These are phyloP conservation scores for Eledona agricola DNA, from an alignment of 2,888 invertebrate species.

Conservation along the genomic window DNA sequence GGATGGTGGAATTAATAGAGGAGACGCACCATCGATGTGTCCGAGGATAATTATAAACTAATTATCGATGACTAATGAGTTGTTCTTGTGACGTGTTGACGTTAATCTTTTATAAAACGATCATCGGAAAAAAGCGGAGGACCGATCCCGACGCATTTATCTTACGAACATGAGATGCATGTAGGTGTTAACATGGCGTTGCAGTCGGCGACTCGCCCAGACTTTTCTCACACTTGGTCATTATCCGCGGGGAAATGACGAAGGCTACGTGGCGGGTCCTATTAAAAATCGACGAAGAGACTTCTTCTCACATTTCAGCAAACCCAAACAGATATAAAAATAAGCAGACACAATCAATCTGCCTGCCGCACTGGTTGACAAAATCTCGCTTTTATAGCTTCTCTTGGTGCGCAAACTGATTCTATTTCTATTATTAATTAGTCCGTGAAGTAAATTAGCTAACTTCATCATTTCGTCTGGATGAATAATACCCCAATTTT, in stretches of 20 bases:
- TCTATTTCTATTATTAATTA: no score
- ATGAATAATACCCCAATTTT: no score
- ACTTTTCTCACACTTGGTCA: conserved; percentile 36
- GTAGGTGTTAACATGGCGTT: conserved; percentile 38
- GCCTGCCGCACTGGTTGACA: no score
- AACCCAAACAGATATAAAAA: no score
- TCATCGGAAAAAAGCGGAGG: conserved; percentile 11
- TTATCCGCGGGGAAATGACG: conserved; percentile 35
- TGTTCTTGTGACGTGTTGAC: conserved; percentile 43
- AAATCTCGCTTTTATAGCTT: no score
- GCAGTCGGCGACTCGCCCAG: conserved; percentile 16
- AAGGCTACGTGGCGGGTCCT: conserved; percentile 26
- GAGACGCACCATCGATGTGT: conserved; percentile 29
- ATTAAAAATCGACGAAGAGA: conserved; percentile 24
- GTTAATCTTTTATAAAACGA: conserved; percentile 41
- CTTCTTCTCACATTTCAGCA: no score
- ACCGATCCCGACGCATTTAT: conserved; percentile 31
- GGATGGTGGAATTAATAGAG: no score
- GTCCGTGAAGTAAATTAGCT: no score
- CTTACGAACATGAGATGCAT: conserved; percentile 27
- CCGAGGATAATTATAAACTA: conserved; percentile 44
- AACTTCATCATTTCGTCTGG: no score
- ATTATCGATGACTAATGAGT: conserved; percentile 48
- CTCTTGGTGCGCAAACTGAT: no score
- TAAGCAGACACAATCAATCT: no score